Evolutionary conservation across 1,140 invertebrate genomes (phyloP), one percentile per base, ranked within the genome.

Genomic region (Odontomachus brunneus): DNA sequence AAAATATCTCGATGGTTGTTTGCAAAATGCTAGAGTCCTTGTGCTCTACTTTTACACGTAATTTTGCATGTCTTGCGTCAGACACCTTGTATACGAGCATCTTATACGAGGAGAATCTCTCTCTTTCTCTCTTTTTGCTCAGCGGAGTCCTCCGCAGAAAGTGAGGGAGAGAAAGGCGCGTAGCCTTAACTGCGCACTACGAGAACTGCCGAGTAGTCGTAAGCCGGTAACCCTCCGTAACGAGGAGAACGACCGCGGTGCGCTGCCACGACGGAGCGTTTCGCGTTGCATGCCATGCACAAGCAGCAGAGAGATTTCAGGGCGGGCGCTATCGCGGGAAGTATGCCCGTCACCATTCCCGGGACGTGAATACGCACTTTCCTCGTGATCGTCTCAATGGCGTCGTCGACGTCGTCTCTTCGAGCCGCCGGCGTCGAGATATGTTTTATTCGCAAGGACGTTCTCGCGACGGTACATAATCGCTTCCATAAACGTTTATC

Each of bases 51-150:
- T n/a, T n/a, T n/a, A n/a, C n/a, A n/a, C n/a, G n/a, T n/a, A n/a
- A n/a, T n/a, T n/a, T n/a, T n/a, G n/a, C n/a, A n/a, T n/a, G n/a
- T n/a, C n/a, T n/a, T n/a, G n/a, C n/a, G n/a, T n/a, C n/a, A n/a
- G n/a, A n/a, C n/a, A n/a, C n/a, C 38, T 83, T 66, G 78, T 76
- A 53, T 66, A 83, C 29, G 72, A 26, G 33, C 17, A 29, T 38
- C 15, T 67, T 69, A 67, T 51, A 48, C 19, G 22, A n/a, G 22
- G 22, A 12, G 3, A 17, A 57, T 5, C n/a, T 73, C 26, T 60
- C 15, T 60, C 15, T 57, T 29, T 26, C 11, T 22, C 51, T 69
- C 17, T 69, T 26, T 19, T 14, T 63, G 26, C 33, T 67, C 33
- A 5, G 2, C 4, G 26, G 9, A 44, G 22, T 78, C 53, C 48